Base-by-base conservation (phyloP, 2,888 invertebrate genomes). In the Malacosoma neustria region DNA sequence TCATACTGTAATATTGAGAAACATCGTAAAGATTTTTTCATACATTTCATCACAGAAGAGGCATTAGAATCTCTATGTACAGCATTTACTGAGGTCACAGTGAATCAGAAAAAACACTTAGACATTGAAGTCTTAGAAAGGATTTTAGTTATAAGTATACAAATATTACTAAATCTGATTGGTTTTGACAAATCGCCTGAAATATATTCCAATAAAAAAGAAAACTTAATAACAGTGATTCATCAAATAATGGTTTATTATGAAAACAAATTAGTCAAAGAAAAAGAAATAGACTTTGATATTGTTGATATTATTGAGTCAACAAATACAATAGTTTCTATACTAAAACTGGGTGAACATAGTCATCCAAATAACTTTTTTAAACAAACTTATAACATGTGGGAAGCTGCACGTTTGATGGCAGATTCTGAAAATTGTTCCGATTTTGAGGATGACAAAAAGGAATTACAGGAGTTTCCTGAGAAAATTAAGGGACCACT, bases 271-370 rank as follows among this genome's bases (percentile, higher is more conserved):
- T 61, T 81, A 39, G 59, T 70, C 0, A 51, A 58, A 33, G 61
- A 67, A 15, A 73, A 79, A 39, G 73, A 76, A 42, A 69, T 81
- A 37, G 82, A 82, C 41, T 51, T 63, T 1, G 81, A 80, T 46
- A 54, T 82, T 14, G 56, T 74, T 2, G 76, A 80, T 40, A 61
- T 84, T 31, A 51, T 82, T 9, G 77, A 80, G 15, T 73, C 76
- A 3, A 63, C 64, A 12, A 69, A 57, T 11, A 66, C 72, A 7
- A 69, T 82, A 37, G 49, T 72, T 0, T 61, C 51, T 31, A 58
- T 56, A 4, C 43, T 81, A n/a, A 49, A 68, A 33, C 46, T 72
- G 2, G 60, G 60, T 39, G 54, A 61, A 15, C 49, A 48, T 4
- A 62, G 68, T 41, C 54, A 61, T 2, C 60, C 67, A 1, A 63